Conservation (phyloP, 1,140 invertebrate species). For the Epicauta chinensis region DNA sequence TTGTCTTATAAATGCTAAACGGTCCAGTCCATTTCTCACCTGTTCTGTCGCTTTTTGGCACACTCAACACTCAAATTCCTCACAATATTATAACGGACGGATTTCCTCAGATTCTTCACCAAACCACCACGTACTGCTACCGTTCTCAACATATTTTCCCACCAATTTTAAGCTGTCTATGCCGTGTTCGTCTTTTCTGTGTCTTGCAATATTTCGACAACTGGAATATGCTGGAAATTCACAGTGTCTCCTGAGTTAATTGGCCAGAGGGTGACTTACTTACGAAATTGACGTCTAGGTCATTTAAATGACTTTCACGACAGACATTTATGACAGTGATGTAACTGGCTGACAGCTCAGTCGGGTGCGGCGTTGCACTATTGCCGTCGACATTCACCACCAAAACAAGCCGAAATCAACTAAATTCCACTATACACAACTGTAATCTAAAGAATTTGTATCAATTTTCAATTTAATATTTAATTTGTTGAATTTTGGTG, state of each 20-base stretch:
- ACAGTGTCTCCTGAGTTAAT: conserved; percentile 1
- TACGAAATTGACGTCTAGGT: conserved; percentile 26
- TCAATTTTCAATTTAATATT: no score
- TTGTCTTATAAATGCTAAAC: no score
- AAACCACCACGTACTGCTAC: conserved; percentile 58
- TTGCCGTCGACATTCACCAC: not conserved
- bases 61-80: conserved; percentile 55
- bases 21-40: conserved; percentile 46
- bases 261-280: conserved; percentile 27
- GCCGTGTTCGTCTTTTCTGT: no score
- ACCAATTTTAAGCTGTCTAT: conserved; percentile 4
- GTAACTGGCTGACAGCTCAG: conserved; percentile 10
- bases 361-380: not conserved
- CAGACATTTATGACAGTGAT: conserved; percentile 11
- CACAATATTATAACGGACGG: conserved; percentile 49
- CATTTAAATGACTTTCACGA: conserved; percentile 36
- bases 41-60: conserved; percentile 54
- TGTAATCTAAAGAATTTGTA: no score
- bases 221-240: no score
- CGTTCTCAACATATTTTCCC: conserved; percentile 55
- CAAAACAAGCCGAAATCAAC: no score
- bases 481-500: no score
- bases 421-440: no score
- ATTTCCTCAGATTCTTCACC: conserved; percentile 52
- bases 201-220: no score